Evolutionary conservation across 2,888 invertebrate species (phyloP), one percentile per base, ranked within the genome.

Genomic region (Megamerina dolium): DNA sequence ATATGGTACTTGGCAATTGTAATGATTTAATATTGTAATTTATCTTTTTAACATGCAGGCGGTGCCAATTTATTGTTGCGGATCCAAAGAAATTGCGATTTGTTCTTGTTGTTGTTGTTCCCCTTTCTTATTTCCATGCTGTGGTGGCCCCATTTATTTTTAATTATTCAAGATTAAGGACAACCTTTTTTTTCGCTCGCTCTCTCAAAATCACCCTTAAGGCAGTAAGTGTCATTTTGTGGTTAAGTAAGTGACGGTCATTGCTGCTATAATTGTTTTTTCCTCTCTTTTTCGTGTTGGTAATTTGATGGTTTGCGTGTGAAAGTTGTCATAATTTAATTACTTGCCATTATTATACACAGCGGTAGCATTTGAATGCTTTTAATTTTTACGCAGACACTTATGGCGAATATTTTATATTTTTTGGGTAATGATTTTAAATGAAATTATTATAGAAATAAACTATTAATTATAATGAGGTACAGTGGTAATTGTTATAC

Each of bases 1-100:
- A 12, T 18, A 9, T 23, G 23, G 23, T 10, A 5, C 20, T 29
- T 40, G 37, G 46, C 43, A 45, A 45, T 50, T 51, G 46, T 41
- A 50, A 49, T 51, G 51, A 51, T 54, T 48, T 50, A 54, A 51
- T 49, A 51, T 49, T 46, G 50, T 49, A 49, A 54, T 54, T 51
- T 54, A 48, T 53, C 54, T 44, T n/a, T n/a, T 40, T 38, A 37
- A 43, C 47, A 47, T 42, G 38, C 37, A 23, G 23, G 6, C 23
- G 8, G 23, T 23, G 23, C 17, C n/a, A n/a, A n/a, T n/a, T n/a
- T n/a, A n/a, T n/a, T n/a, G n/a, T n/a, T n/a, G n/a, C n/a, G n/a
- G n/a, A n/a, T n/a, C n/a, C n/a, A n/a, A n/a, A n/a, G n/a, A n/a
- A n/a, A n/a, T n/a, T n/a, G n/a, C n/a, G n/a, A n/a, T 17, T 27